Evolutionary conservation across 2,797 vertebrate species (phyloP), one percentile per base, ranked within the genome.

Genomic region (Takifugu ocellatus): DNA sequence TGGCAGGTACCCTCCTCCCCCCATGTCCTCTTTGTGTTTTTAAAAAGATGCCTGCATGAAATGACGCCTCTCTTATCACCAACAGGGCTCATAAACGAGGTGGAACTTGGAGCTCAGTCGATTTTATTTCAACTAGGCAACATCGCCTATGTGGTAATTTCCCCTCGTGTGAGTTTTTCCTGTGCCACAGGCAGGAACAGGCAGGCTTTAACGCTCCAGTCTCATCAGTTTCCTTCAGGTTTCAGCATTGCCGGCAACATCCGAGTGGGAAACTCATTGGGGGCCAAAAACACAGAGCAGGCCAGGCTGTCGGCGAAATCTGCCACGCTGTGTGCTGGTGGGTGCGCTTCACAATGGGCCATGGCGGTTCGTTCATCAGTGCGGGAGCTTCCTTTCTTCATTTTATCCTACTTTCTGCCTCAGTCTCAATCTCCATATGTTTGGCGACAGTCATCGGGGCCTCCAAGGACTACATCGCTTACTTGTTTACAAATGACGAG

Each of bases 191-290:
- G 3, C 33, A 33, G 9, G 12, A 33, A 33, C 10, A 6, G 5
- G 26, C 26, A 1, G 9, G 21, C 21, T 21, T 21, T 21, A 21
- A 21, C 21, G 21, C 21, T 21, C 21, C 21, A 21, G 21, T 49
- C 25, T 15, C 2, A 17, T 26, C 56, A 98, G 96, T 86, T 95
- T 51, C 94, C 95, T 1, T 1, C 88, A 5, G 94, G 95, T 29
- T 21, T 21, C 21, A 86, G 91, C 0, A 79, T 96, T 68, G 95
- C 96, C 0, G 92, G 72, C 0, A 90, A 77, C 0, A 90, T 98
- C 44, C 85, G 91, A 39, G 93, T 98, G 49, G 96, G 96, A 57
- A 94, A 94, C 0, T 92, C 94, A 0, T 57, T 98, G 76, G 96
- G 96, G n/a, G 92, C 93, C 0, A 92, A 95, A 48, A 70, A 94